phyloP scores from a whole-genome alignment of 2,113 vertebrate species.

The Aplodontia rufa region DNA sequence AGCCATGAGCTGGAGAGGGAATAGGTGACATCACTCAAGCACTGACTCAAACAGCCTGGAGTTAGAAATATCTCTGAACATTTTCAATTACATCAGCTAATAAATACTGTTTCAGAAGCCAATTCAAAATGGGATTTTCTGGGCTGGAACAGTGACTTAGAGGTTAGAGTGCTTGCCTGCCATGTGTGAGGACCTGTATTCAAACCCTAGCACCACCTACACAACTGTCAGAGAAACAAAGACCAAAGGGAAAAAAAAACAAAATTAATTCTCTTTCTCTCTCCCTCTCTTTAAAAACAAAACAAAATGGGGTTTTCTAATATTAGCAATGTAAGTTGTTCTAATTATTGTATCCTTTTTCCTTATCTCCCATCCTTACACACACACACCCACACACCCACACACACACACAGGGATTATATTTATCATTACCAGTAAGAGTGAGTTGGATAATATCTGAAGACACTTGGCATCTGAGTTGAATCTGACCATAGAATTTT shows the following conservation, averaged over 20 bases:
- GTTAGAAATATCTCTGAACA: background rate
- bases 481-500: slow-evolving; percentile 33
- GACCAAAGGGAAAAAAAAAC: no score
- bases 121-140: background rate
- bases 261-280: no score
- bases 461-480: background rate
- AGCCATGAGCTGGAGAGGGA: background rate
- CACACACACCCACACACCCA: background rate
- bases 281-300: no score
- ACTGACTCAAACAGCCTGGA: background rate
- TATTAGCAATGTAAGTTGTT: background rate
- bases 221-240: no score
- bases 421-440: background rate
- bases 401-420: background rate
- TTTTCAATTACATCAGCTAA: background rate
- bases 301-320: background rate
- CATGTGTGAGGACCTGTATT: no score
- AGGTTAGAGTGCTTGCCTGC: no score
- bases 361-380: background rate
- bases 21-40: background rate
- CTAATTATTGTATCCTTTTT: background rate
- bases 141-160: no score
- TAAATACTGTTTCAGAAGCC: background rate
- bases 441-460: background rate
- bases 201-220: no score